phyloP scores from a whole-genome alignment of 1,140 invertebrate species.

The Drosophila erecta region DNA sequence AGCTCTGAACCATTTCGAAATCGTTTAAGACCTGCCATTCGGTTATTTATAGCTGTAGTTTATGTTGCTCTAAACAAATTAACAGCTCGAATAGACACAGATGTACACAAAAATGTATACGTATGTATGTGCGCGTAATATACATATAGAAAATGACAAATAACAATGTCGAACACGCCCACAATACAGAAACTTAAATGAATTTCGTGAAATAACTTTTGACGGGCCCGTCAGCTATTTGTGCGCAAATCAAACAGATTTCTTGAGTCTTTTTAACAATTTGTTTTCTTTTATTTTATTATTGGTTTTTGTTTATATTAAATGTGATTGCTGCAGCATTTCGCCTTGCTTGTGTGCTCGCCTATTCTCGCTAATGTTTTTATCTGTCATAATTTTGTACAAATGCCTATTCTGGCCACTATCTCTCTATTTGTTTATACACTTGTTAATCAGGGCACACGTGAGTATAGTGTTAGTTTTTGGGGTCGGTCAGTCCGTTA shows the following conservation, averaged over 20 bases:
- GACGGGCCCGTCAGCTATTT: constrained; percentile 24
- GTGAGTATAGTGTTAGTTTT: constrained; percentile 21
- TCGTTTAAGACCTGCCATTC: constrained; percentile 25
- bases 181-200: constrained; percentile 19
- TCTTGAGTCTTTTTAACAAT: constrained; percentile 15
- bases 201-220: constrained; percentile 40
- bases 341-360: constrained; percentile 7
- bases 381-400: constrained; percentile 28
- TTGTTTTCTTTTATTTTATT: constrained; percentile 30
- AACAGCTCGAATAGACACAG: constrained; percentile 26
- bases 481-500: constrained; percentile 13
- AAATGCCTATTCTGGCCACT: constrained; percentile 7
- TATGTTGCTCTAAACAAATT: constrained; percentile 41
- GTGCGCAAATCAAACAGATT: constrained; percentile 42
- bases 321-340: constrained; percentile 25
- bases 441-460: constrained; percentile 26
- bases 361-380: constrained; percentile 26
- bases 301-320: constrained; percentile 40
- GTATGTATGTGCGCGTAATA: neutral
- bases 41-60: constrained; percentile 27
- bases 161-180: constrained; percentile 52
- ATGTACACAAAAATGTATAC: neutral
- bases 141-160: constrained; percentile 45
- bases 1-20: constrained; percentile 3
- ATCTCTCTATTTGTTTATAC: constrained; percentile 20